These are phyloP conservation scores for Gracilinanus agilis DNA, from an alignment of 2,113 vertebrate species.

Conservation along the genomic window DNA sequence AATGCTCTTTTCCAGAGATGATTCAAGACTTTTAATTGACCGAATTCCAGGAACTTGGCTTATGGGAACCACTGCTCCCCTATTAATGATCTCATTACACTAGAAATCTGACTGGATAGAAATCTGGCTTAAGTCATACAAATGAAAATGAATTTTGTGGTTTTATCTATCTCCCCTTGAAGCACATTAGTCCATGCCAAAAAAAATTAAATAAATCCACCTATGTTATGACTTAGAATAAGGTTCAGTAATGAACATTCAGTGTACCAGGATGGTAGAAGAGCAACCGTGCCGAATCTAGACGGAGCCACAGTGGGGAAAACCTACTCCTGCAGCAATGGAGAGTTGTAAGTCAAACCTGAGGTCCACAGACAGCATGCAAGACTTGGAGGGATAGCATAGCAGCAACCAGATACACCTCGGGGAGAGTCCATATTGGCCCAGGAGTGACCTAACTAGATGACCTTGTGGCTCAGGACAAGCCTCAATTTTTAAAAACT, in stretches of 20 bases:
- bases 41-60: background rate
- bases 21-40: constrained; percentile 1
- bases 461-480: background rate
- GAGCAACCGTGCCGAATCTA: background rate
- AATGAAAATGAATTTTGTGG: constrained; percentile 2
- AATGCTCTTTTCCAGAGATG: background rate
- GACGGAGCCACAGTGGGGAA: background rate
- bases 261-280: background rate
- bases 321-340: background rate
- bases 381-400: background rate
- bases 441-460: background rate
- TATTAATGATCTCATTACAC: background rate
- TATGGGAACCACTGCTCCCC: background rate
- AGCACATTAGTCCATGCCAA: background rate
- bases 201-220: background rate
- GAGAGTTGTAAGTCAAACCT: background rate
- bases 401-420: background rate
- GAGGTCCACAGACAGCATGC: background rate
- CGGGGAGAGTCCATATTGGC: background rate
- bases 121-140: constrained; percentile 2
- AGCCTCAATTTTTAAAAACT: background rate
- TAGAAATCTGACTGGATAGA: background rate
- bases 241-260: background rate
- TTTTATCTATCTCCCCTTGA: background rate
- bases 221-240: background rate